phyloP scores from a whole-genome alignment of 2,888 invertebrate genomes.

The Drosophila putrida region DNA sequence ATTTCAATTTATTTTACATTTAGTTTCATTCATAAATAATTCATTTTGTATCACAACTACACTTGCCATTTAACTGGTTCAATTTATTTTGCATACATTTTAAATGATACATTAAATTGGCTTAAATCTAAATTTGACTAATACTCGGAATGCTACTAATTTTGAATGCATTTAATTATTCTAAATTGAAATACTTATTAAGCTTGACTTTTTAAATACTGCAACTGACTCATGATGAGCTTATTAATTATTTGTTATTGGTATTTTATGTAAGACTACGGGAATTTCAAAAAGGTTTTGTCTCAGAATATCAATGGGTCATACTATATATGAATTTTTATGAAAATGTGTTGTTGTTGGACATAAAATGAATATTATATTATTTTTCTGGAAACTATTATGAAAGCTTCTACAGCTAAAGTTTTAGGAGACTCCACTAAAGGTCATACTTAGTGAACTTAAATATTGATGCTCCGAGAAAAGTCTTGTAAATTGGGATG shows the following conservation, averaged over 20 bases:
- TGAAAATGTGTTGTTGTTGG: not conserved
- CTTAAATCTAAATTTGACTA: conserved; percentile 3
- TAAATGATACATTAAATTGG: conserved; percentile 6
- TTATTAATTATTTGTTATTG: not conserved
- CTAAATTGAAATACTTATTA: not conserved
- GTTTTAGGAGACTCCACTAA: not conserved
- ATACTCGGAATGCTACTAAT: no score
- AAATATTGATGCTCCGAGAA: conserved; percentile 29
- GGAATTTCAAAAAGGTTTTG: conserved; percentile 1
- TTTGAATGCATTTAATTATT: not conserved
- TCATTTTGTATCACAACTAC: not conserved
- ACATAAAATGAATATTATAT: conserved; percentile 5
- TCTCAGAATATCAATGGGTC: not conserved
- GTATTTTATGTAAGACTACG: not conserved
- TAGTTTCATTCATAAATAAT: conserved; percentile 3
- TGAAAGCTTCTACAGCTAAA: not conserved
- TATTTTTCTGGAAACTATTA: not conserved
- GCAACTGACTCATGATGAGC: conserved; percentile 21
- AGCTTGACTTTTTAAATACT: not conserved
- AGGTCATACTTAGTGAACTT: conserved; percentile 1
- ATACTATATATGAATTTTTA: not conserved
- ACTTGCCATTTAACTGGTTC: not conserved
- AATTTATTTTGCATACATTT: not conserved
- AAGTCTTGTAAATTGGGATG: conserved; percentile 12
- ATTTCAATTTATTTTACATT: conserved; percentile 1